Conservation (phyloP, 30 jellyfish, hydroid and myxozoan species). For the Chironex yamaguchii region DNA sequence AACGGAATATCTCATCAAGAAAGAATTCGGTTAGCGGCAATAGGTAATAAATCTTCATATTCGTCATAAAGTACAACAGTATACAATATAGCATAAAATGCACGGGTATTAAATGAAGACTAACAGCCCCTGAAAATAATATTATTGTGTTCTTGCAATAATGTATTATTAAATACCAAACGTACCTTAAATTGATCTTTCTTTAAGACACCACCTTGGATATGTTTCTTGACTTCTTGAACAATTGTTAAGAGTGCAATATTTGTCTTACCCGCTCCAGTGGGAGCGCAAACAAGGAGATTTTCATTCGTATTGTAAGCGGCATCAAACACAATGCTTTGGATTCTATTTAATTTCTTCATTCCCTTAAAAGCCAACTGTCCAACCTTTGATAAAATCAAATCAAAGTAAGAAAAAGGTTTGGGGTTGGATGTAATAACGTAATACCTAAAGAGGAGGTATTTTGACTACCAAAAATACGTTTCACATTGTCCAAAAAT, state of each 20-base stretch:
- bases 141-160: too few species aligned
- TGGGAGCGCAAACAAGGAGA: slow-evolving; percentile 97
- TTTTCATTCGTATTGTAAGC: slow-evolving; percentile 96
- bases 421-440: background rate
- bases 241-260: slow-evolving; percentile 92
- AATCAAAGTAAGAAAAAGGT: background rate
- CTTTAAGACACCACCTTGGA: slow-evolving; percentile 81
- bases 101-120: too few species aligned
- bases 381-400: slow-evolving; percentile 74
- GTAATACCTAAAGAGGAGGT: too few species aligned
- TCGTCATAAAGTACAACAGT: too few species aligned
- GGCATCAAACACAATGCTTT: slow-evolving; percentile 93
- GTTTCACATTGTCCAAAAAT: too few species aligned
- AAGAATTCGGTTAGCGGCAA: too few species aligned
- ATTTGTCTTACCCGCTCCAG: slow-evolving; percentile 99
- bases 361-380: slow-evolving; percentile 82
- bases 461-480: too few species aligned
- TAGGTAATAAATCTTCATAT: too few species aligned
- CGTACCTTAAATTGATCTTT: slow-evolving; percentile 92
- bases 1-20: too few species aligned
- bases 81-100: too few species aligned
- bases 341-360: slow-evolving; percentile 88
- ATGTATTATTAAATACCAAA: too few species aligned
- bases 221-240: slow-evolving; percentile 81
- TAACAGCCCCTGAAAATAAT: too few species aligned